Evolutionary conservation across 1,140 invertebrate species (phyloP).

Genomic region (Anadara kagoshimensis): DNA sequence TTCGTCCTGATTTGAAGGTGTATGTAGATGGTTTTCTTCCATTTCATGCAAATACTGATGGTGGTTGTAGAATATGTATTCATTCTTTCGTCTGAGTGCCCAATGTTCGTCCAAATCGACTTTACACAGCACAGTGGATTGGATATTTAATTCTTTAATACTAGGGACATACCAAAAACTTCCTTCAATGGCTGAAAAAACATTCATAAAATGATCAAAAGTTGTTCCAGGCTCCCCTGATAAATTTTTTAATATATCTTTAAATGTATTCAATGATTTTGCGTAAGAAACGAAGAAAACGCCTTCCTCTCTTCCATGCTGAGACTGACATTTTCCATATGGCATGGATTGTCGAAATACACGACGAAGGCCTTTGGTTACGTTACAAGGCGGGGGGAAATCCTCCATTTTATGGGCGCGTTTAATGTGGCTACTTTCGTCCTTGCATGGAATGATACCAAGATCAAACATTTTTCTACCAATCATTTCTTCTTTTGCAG

Average conservation of each 20-base stretch:
- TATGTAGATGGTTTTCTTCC: no score
- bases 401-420: background rate
- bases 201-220: background rate
- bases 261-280: background rate
- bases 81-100: background rate
- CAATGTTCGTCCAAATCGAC: background rate
- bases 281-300: background rate
- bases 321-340: background rate
- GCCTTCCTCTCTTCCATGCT: background rate
- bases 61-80: background rate
- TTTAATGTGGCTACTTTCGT: background rate
- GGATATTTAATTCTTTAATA: background rate
- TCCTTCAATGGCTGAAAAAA: background rate
- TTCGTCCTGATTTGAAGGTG: background rate
- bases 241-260: background rate
- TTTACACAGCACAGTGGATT: background rate
- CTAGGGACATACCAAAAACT: slow-evolving; percentile 2
- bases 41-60: background rate
- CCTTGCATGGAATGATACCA: background rate
- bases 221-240: background rate
- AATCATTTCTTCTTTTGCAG: slow-evolving; percentile 1
- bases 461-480: background rate
- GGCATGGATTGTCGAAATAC: background rate
- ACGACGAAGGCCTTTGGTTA: slow-evolving; percentile 1
- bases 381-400: slow-evolving; percentile 2